Base-by-base conservation (phyloP, 2,888 invertebrate genomes). In the Rambutsinella grinnellia region DNA sequence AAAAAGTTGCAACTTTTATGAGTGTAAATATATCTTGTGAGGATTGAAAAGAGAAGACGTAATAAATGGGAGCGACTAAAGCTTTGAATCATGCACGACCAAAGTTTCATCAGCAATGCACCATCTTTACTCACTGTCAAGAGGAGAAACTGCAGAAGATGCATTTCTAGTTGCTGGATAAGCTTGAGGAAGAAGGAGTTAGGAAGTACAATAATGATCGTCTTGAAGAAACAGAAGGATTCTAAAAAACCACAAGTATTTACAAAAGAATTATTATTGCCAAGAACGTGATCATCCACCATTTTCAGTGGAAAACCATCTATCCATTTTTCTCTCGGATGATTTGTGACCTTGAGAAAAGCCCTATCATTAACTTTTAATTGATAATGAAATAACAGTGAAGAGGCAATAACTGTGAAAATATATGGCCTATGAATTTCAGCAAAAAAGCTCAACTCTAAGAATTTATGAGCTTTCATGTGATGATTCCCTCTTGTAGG, bases 1-100 rank as follows among this genome's bases (percentile, higher is more conserved):
- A 36, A 17, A 26, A 46, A 46, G 15, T 66, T 56, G 56, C 17
- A 67, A 67, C 57, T 58, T 67, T 67, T 57, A 67, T 21, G 67
- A 47, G 27, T n/a, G 47, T 27, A 56, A 66, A 46, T 66, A 58
- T 58, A 47, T 57, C 46, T 46, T 56, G 8, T 24, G 49, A 51
- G 60, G 21, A 60, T 60, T 53, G 23, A 51, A 60, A 24, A 60
- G 36, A 36, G 13, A 5, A 53, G 47, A 24, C 46, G 24, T 10
- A 21, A 53, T 68, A 68, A 68, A 60, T 60, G 49, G 49, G 8
- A 23, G 36, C 23, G 28, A 23, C 60, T 68, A 26, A 8, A 51
- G 56, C 26, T n/a, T 49, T 51, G 21, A 58, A 24, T 36, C 6
- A 8, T 36, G 36, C 36, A 36, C 6, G 36, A 36, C 5, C 36